Percentiles rank a stretch among this genome's conserved stretches.
Evolutionary conservation across 1,140 invertebrate genomes (phyloP).

Genomic region (Gryon sp.): DNA sequence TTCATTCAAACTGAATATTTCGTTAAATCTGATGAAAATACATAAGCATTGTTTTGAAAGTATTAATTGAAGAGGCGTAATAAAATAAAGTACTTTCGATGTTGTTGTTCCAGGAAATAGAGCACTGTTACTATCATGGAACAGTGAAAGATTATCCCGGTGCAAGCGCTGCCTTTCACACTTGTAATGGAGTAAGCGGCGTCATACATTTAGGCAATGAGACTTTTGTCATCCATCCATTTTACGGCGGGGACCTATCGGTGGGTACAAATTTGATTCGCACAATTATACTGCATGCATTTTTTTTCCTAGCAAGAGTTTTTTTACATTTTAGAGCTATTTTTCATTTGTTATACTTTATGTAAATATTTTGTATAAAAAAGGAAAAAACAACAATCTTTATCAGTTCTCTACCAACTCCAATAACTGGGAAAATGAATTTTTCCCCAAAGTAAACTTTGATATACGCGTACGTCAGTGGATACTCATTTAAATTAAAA

Average conservation of each 20-base stretch:
- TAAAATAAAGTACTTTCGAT: conserved; percentile 36
- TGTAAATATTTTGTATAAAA: too few species aligned
- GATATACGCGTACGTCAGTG: conserved; percentile 14
- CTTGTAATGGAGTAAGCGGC: conserved; percentile 97
- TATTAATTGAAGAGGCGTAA: conserved; percentile 22
- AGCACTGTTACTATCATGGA: conserved; percentile 97
- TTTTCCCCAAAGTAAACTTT: too few species aligned
- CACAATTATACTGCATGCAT: conserved; percentile 11
- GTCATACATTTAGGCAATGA: conserved; percentile 98
- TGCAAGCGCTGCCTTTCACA: conserved; percentile 97
- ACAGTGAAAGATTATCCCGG: conserved; percentile 97
- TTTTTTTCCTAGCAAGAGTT: background rate
- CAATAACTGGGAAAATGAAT: too few species aligned
- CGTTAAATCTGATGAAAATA: too few species aligned
- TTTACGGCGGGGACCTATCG: conserved; percentile 96
- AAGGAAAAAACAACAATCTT: too few species aligned
- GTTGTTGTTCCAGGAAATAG: conserved; percentile 89
- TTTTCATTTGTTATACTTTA: too few species aligned
- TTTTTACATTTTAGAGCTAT: conserved; percentile 17
- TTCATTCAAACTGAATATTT: too few species aligned
- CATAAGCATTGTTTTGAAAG: too few species aligned
- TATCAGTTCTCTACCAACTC: too few species aligned
- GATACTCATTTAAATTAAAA: conserved; percentile 23
- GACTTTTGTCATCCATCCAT: conserved; percentile 97
- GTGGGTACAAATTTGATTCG: conserved; percentile 84